These are phyloP conservation scores for Pseudomyrmex pallidus DNA, from an alignment of 1,140 invertebrate species.

Conservation along the genomic window DNA sequence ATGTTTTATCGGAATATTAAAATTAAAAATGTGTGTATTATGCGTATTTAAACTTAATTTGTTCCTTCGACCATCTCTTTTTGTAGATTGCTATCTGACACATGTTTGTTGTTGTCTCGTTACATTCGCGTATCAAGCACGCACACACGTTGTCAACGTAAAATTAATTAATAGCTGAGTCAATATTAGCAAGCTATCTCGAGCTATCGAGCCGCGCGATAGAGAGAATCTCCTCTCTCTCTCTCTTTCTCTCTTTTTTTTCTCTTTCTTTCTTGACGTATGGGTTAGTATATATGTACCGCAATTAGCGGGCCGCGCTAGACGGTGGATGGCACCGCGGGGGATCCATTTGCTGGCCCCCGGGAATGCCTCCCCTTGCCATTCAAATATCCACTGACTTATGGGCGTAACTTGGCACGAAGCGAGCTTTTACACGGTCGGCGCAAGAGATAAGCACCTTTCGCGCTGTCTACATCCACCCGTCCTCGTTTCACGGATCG, in stretches of 20 bases:
- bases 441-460: slow-evolving; percentile 62
- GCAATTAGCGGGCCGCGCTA: slow-evolving; percentile 76
- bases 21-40: background rate
- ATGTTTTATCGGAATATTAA: too few species aligned
- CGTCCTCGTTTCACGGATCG: background rate
- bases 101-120: background rate
- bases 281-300: slow-evolving; percentile 53
- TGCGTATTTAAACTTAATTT: background rate
- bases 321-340: slow-evolving; percentile 72
- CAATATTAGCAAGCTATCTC: slow-evolving; percentile 23
- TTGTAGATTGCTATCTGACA: background rate
- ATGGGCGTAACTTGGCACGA: slow-evolving; percentile 71
- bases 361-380: slow-evolving; percentile 71
- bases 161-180: slow-evolving; percentile 45
- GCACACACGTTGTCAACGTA: background rate
- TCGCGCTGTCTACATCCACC: background rate
- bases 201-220: background rate
- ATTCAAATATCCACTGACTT: slow-evolving; percentile 75
- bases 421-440: slow-evolving; percentile 61
- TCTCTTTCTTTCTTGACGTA: too few species aligned
- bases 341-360: slow-evolving; percentile 75
- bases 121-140: slow-evolving; percentile 6
- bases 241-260: too few species aligned
- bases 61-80: background rate
- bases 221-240: background rate